Evolutionary conservation across 2,888 invertebrate species (phyloP).

Genomic region (Luperina testacea): DNA sequence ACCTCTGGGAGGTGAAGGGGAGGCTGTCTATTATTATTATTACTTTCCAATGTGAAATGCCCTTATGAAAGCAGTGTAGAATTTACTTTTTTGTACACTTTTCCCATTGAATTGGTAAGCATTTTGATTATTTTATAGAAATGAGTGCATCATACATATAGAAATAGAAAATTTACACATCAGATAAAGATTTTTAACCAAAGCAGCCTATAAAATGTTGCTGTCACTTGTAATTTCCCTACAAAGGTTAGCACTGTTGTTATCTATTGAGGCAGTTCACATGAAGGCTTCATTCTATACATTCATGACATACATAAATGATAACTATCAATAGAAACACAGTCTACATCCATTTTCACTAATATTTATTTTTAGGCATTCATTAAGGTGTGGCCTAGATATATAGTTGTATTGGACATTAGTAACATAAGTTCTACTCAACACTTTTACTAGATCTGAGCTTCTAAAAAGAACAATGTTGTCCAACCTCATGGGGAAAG

Average conservation of each 20-base stretch:
- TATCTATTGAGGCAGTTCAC: not conserved
- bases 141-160: not conserved
- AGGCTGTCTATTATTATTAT: constrained; percentile 12
- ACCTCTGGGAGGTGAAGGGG: constrained; percentile 24
- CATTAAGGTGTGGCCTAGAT: not conserved
- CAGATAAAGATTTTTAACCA: not conserved
- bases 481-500: not conserved
- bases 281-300: not conserved
- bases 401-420: not conserved
- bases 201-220: not conserved
- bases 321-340: not conserved
- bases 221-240: not conserved
- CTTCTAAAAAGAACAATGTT: not conserved
- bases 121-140: constrained; percentile 14
- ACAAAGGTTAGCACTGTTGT: not conserved
- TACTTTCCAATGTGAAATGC: constrained; percentile 7
- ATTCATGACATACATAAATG: not conserved
- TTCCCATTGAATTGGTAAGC: constrained; percentile 22
- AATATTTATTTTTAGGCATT: not conserved
- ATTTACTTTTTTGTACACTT: not conserved
- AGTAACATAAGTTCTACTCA: not conserved
- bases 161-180: not conserved
- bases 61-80: not conserved
- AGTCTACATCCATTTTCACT: not conserved
- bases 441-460: not conserved